A percentile compares a stretch with the other conserved stretches of the same genome.
These are phyloP conservation scores for Serrognathus titanus DNA, from an alignment of 2,888 invertebrate genomes.

Conservation along the genomic window DNA sequence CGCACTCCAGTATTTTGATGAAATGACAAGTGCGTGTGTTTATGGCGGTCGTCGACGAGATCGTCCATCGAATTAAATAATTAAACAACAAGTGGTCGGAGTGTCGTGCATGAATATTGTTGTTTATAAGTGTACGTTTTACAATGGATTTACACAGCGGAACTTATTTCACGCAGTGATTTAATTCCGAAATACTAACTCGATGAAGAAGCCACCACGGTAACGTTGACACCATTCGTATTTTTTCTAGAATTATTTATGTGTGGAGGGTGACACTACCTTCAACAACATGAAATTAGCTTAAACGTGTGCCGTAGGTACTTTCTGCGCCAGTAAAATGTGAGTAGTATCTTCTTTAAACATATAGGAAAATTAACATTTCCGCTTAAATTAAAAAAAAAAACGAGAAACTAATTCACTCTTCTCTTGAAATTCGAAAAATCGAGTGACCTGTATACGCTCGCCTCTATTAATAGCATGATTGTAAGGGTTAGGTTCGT, in stretches of 20 bases:
- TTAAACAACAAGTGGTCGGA: constrained; percentile 4
- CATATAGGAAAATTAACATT: constrained; percentile 1
- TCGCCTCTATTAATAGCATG: constrained; percentile 6
- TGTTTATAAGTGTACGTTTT: constrained; percentile 6
- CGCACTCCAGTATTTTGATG: constrained; percentile 31
- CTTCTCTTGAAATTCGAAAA: neutral
- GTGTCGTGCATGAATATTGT: neutral
- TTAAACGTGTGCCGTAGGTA: neutral
- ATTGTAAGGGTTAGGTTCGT: constrained; percentile 3
- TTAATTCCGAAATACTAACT: constrained; percentile 15
- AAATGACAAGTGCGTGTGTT: constrained; percentile 37
- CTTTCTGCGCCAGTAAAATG: constrained; percentile 3
- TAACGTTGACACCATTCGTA: constrained; percentile 30
- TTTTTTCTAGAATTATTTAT: neutral
- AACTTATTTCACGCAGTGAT: neutral
- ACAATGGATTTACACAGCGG: neutral
- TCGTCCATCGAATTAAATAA: constrained; percentile 12
- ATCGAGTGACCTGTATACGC: neutral
- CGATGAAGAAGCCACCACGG: constrained; percentile 34
- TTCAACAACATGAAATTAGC: neutral
- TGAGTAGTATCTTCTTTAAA: constrained; percentile 4
- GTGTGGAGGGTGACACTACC: constrained; percentile 5
- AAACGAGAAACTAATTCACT: neutral
- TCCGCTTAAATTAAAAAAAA: constrained; percentile 2
- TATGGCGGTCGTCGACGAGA: constrained; percentile 18